Conservation (phyloP, 2,888 invertebrate species). For the Mechanitis messenoides region DNA sequence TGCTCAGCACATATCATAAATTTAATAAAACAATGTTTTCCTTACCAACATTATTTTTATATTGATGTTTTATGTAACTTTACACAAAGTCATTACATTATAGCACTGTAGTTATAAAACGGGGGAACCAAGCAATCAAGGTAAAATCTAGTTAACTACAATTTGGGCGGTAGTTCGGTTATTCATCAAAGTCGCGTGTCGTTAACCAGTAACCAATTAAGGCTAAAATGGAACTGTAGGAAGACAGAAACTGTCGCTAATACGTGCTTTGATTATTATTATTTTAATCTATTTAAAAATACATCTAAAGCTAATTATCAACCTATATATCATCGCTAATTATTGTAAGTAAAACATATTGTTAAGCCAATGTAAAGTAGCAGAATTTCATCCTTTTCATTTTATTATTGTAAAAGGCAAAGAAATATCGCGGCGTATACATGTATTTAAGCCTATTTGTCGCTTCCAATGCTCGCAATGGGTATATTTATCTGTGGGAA, state of each 20-base stretch:
- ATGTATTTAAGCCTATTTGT: constrained; percentile 24
- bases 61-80: constrained; percentile 2
- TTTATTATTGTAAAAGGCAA: no score
- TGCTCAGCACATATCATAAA: no score
- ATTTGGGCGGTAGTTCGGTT: constrained; percentile 6
- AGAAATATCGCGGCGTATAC: neutral
- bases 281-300: neutral
- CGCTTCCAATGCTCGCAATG: constrained; percentile 18
- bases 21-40: neutral
- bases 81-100: neutral
- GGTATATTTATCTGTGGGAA: constrained; percentile 31
- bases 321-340: no score
- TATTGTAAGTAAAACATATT: no score
- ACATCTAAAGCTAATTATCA: neutral
- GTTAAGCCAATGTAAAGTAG: no score
- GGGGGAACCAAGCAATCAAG: constrained; percentile 12
- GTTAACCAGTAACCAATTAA: constrained; percentile 1
- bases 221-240: neutral
- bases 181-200: constrained; percentile 15
- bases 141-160: constrained; percentile 8
- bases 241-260: neutral
- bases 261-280: neutral
- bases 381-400: no score
- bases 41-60: neutral
- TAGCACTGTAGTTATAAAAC: constrained; percentile 3